Evolutionary conservation across 2,888 invertebrate genomes (phyloP), one percentile per base, ranked within the genome.

Genomic region (Dilophus febrilis): DNA sequence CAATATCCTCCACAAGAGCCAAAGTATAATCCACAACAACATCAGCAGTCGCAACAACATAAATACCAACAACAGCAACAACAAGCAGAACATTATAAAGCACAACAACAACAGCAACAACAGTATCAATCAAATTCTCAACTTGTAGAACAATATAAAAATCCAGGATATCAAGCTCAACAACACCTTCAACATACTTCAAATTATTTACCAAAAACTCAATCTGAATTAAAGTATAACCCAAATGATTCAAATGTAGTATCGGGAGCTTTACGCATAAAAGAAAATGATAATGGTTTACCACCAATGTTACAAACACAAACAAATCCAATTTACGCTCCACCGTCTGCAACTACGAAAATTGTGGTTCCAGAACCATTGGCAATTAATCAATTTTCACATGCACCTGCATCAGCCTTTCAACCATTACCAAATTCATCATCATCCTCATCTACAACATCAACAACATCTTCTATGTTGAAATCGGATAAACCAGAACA

Each of bases 401-500:
- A 83, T 54, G 81, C 80, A 1, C 78, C 79, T 1, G 72, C 77
- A 65, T 81, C 81, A 10, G 80, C 79, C 4, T 83, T 83, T 51
- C 74, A 75, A 47, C 81, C 63, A 2, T 67, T 65, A 43, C 61
- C 49, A 41, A 61, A 57, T n/a, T 22, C 22, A 8, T 4, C 22
- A 22, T 4, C 22, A 22, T 6, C 4, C 8, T 8, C 22, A 22
- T 8, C 22, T 6, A 6, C 22, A 22, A 22, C 4, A 22, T 8
- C 22, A 22, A 22, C 8, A 6, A 22, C 8, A 6, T 4, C 4
- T 50, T 62, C 65, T 42, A 44, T 44, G 34, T 44, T 45, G 10
- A 48, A 48, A 7, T 46, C 44, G 35, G n/a, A 7, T 14, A 44
- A 29, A 17, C 47, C 27, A 34, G 41, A 42, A 12, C 40, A 41